Conservation (phyloP, 2,888 invertebrate species). For the Erebia palarica region DNA sequence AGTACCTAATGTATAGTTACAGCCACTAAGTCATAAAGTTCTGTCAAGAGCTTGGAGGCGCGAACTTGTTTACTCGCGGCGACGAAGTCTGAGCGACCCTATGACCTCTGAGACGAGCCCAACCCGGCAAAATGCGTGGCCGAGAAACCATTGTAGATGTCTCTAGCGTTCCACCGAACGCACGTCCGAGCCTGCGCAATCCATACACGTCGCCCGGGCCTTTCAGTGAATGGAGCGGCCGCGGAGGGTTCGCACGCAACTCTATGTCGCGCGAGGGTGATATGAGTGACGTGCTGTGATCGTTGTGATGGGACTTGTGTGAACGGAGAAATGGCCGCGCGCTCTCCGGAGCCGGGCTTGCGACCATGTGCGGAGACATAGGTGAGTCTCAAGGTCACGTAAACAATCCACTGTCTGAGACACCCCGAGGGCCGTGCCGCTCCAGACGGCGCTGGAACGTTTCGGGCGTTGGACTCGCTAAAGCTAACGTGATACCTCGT, state of each 20-base stretch:
- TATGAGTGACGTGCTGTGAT: constrained; percentile 65
- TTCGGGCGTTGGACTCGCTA: constrained; percentile 10
- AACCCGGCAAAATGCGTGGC: constrained; percentile 63
- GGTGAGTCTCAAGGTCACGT: constrained; percentile 73
- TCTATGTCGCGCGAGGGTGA: constrained; percentile 48
- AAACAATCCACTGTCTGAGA: constrained; percentile 10
- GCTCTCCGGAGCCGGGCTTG: constrained; percentile 66
- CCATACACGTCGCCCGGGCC: constrained; percentile 63
- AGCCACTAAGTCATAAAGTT: background rate
- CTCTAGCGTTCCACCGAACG: constrained; percentile 60
- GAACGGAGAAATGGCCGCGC: constrained; percentile 72
- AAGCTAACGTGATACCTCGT: background rate
- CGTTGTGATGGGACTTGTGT: constrained; percentile 63
- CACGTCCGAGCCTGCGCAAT: constrained; percentile 74
- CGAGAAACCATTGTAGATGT: constrained; percentile 61
- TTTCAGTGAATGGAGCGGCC: constrained; percentile 73
- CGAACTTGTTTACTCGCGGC: constrained; percentile 8
- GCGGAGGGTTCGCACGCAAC: constrained; percentile 55
- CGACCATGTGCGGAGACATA: constrained; percentile 73
- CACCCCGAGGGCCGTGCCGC: constrained; percentile 2
- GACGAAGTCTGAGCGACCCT: constrained; percentile 55
- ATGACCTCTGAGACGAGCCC: constrained; percentile 74
- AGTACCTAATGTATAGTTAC: too few relatives aligned
- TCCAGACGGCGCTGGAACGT: background rate
- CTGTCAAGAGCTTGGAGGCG: background rate